Percentiles rank a stretch among this genome's conserved stretches.
These are phyloP conservation scores for Scrobipalpa atriplicella DNA, from an alignment of 2,888 invertebrate species.

Conservation along the genomic window DNA sequence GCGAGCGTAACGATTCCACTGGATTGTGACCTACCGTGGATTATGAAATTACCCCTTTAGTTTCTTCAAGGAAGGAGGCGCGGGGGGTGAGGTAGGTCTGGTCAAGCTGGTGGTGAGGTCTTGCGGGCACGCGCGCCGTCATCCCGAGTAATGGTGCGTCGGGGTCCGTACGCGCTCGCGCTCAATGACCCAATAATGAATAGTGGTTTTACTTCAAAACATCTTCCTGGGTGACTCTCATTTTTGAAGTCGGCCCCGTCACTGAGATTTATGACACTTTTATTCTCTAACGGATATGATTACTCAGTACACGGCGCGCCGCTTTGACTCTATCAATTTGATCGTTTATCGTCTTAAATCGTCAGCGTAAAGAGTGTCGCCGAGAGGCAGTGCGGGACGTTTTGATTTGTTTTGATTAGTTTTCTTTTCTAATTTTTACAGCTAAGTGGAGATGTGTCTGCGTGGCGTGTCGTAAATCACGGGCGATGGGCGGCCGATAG, in stretches of 20 bases:
- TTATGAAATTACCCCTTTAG: slow-evolving; percentile 45
- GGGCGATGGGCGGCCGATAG: slow-evolving; percentile 69
- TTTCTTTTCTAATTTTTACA: slow-evolving; percentile 44
- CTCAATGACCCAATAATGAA: slow-evolving; percentile 77
- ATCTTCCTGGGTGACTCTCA: slow-evolving; percentile 68
- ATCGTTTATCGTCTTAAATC: slow-evolving; percentile 19
- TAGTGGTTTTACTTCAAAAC: slow-evolving; percentile 66
- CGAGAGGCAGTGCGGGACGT: slow-evolving; percentile 31
- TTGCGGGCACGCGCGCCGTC: slow-evolving; percentile 77
- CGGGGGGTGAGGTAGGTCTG: slow-evolving; percentile 47
- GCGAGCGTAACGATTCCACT: slow-evolving; percentile 71
- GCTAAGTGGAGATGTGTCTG: slow-evolving; percentile 55
- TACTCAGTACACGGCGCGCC: slow-evolving; percentile 22
- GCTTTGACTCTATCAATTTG: slow-evolving; percentile 20
- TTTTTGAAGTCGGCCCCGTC: slow-evolving; percentile 48
- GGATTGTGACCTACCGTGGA: slow-evolving; percentile 58
- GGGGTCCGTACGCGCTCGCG: slow-evolving; percentile 58
- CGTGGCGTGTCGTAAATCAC: slow-evolving; percentile 71
- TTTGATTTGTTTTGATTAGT: slow-evolving; percentile 45
- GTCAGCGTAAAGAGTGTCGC: slow-evolving; percentile 10
- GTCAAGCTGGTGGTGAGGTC: slow-evolving; percentile 47
- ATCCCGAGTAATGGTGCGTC: slow-evolving; percentile 76
- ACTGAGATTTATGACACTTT: slow-evolving; percentile 41
- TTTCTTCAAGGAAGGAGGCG: slow-evolving; percentile 37
- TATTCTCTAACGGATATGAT: slow-evolving; percentile 30